Evolutionary conservation across 2,888 invertebrate species (phyloP), one percentile per base, ranked within the genome.

Genomic region (Papilio elwesi): DNA sequence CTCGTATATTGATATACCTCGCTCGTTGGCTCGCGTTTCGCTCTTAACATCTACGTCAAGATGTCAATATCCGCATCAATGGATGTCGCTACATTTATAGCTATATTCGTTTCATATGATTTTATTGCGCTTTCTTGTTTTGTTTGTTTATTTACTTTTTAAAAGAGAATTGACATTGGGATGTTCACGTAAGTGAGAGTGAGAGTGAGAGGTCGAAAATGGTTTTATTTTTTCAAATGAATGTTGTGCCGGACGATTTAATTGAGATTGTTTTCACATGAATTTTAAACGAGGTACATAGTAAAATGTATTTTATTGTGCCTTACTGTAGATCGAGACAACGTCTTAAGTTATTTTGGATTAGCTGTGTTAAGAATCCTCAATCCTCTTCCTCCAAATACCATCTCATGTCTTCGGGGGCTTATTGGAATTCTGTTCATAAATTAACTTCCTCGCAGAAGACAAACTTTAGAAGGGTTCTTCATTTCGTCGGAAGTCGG

Each of bases 51-150:
- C 43, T 71, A 70, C 55, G 68, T 57, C 16, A 49, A 36, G 55
- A 73, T 74, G 69, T 76, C 69, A 74, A 76, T 68, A 73, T 70
- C 71, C 73, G 49, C 49, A 15, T 70, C 49, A 57, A 49, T 11
- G 55, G 26, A 49, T n/a, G 15, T 26, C 15, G 43, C 9, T 36
- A 55, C 36, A 55, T 55, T 55, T 55, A 55, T 55, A 26, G 26
- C 26, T 53, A 15, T 55, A 11, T 7, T 57, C 36, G 13, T 38
- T 13, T n/a, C 38, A 57, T 38, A 38, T 57, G 36, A 38, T 57
- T 57, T 57, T 57, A 57, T 57, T 57, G 57, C 57, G 12, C 36
- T 36, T 13, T 9, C 6, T 57, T 16, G 26, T 57, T 36, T 11
- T 38, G 7, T 38, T 38, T 43, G 7, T 43, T 43, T 43, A 43